Percentiles rank a stretch among this genome's conserved stretches.
phyloP scores from a whole-genome alignment of 2,888 invertebrate species.

The Camponotus fellah region DNA sequence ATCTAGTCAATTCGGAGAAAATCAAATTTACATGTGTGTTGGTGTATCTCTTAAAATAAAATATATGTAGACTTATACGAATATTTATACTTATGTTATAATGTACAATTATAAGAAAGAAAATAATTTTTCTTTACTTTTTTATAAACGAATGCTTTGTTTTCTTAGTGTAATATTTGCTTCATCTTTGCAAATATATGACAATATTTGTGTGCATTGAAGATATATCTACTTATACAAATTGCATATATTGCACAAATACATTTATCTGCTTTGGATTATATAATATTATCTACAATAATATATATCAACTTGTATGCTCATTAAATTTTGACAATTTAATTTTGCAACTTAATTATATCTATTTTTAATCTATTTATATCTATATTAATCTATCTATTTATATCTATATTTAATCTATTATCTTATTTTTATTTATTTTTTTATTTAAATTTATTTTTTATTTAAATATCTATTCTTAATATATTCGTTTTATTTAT shows the following conservation, averaged over 20 bases:
- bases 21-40: background rate
- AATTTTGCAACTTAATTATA: too few relatives aligned
- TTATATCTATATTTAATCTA: too few relatives aligned
- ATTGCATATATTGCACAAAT: background rate
- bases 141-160: background rate
- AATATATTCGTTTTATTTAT: too few relatives aligned
- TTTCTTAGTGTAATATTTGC: background rate
- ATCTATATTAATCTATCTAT: too few relatives aligned
- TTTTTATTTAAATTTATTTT: too few relatives aligned
- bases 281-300: background rate
- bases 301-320: background rate
- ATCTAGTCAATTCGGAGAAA: background rate
- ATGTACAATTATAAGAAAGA: background rate
- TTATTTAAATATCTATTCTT: too few relatives aligned
- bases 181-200: background rate
- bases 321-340: background rate
- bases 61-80: background rate
- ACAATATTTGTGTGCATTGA: background rate
- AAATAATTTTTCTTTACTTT: background rate
- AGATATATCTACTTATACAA: constrained; percentile 2
- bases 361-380: too few relatives aligned
- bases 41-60: background rate
- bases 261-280: background rate
- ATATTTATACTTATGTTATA: background rate
- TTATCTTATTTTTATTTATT: too few relatives aligned